Base-by-base conservation (phyloP, 1,140 invertebrate genomes). In the Mya arenaria region DNA sequence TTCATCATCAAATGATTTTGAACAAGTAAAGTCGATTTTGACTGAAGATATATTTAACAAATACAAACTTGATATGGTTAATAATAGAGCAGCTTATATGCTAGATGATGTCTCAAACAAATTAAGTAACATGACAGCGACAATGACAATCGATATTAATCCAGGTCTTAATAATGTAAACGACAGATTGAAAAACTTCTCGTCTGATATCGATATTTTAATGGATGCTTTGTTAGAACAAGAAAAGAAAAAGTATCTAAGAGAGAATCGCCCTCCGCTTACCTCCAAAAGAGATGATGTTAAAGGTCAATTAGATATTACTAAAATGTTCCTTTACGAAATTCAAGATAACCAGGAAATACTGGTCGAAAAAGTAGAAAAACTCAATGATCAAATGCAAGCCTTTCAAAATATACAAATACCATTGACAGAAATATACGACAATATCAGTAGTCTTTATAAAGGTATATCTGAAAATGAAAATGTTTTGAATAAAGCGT, bases 181-280 rank as follows among this genome's bases (percentile, higher is more conserved):
- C 10, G 37, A 32, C 23, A 36, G 30, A 34, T 30, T 36, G 2
- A 6, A 6, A 5, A 32, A 34, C n/a, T 56, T 72, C 39, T 32
- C 34, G 41, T 23, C 0, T 25, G 41, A 56, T 17, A 72, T 23
- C 25, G 23, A 75, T 28, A 30, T 28, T 4, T 48, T 75, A 63
- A 13, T 8, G 4, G 28, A n/a, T 0, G 44, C 62, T 23, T 63
- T 48, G 23, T 63, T 65, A 30, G 56, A 75, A 62, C 23, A 52
- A 75, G 73, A 75, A 62, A 75, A 63, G 28, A 15, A 30, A 6
- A 60, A 75, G 28, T 75, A 19, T 65, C 13, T 75, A 19, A 0
- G 34, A 58, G 10, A 4, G 23, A 4, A 75, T 30, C 15, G 58
- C 8, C 55, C 19, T 17, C 3, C n/a, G 28, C 10, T 65, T 19